Conservation (phyloP, 2,797 vertebrate genomes). For the Eremophila alpestris region DNA sequence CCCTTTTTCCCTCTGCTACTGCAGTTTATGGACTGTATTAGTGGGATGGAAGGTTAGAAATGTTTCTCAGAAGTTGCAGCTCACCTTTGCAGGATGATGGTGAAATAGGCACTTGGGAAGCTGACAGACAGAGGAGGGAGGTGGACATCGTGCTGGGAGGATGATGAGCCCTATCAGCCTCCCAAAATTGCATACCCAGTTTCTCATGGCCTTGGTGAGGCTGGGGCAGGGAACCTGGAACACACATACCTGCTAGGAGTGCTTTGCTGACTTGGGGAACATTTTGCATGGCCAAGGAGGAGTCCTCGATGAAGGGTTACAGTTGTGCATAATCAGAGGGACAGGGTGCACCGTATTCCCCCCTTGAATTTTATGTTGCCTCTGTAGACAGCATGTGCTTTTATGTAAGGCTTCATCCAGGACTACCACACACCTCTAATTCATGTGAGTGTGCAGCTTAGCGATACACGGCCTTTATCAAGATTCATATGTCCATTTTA, state of each 20-base stretch:
- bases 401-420: background rate
- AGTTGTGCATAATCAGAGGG: background rate
- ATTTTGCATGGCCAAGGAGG: background rate
- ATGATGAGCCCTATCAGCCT: background rate
- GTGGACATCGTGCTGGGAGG: background rate
- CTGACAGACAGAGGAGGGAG: background rate
- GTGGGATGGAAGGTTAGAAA: background rate
- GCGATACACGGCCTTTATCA: background rate
- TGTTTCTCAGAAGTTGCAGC: background rate
- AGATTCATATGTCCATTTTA: slow-evolving; percentile 59
- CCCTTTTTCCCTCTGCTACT: background rate
- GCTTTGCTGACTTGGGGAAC: background rate
- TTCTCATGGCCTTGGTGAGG: background rate
- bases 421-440: background rate
- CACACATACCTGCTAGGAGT: background rate
- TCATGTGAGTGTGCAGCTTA: background rate
- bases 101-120: background rate
- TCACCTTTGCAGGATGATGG: background rate
- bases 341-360: background rate
- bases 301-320: background rate
- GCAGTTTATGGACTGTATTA: background rate
- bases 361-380: background rate
- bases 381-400: background rate
- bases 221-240: background rate
- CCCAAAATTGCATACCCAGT: background rate